Base-by-base conservation (phyloP, 2,797 vertebrate species). In the Sebastiscus tertius region DNA sequence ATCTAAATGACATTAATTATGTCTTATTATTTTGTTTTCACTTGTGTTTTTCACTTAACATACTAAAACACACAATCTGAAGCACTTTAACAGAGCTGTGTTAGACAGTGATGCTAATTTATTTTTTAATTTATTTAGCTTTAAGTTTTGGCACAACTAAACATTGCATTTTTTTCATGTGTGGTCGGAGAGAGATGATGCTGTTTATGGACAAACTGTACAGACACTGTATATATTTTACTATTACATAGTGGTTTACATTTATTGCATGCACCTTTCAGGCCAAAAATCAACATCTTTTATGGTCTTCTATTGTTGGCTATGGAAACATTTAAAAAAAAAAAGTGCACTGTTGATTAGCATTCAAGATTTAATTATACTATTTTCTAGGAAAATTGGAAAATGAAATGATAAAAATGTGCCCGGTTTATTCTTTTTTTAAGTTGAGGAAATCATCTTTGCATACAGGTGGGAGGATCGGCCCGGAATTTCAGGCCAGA, bases 151-250 rank as follows among this genome's bases (percentile, higher is more conserved):
- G 67, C 84, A 88, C 80, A 82, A 75, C 63, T 79, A 63, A 36
- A 82, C 75, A 63, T 88, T 58, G 12, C 61, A 76, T 91, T 87
- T 90, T 90, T 24, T 88, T 81, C 81, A 88, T 74, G 90, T 94
- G 92, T 83, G 89, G 91, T 93, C 90, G 85, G 72, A 82, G 80
- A 81, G 80, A 77, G 75, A 79, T 36, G 62, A 90, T 74, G 80
- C 88, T 89, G 88, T 92, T 92, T 69, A 94, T 85, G 90, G 75
- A 95, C 90, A 93, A 94, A 89, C 92, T 99, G 97, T 98, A 97
- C 89, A 96, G 96, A 96, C 92, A 90, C 88, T 99, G 98, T 99
- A 99, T 96, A 99, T 99, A 99, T 95, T 97, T 97, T 96, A 94
- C 86, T 90, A 87, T 97, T 93, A 92, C 96, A 96, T 97, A 97